phyloP scores from a whole-genome alignment of 1,140 invertebrate genomes.

The Charaxes varanes region DNA sequence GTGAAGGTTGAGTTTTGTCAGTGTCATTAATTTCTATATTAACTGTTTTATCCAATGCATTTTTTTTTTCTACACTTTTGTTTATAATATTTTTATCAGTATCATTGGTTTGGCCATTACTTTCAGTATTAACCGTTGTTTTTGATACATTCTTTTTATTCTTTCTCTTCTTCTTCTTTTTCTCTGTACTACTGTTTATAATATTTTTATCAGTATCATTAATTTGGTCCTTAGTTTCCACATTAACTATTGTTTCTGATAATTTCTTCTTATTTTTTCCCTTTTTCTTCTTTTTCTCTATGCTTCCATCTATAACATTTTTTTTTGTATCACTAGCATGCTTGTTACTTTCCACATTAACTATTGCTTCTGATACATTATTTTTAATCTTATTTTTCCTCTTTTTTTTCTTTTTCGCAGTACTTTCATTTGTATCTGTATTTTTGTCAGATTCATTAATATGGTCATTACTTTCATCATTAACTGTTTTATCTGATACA shows the following conservation, averaged over 20 bases:
- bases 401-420: slow-evolving; percentile 1
- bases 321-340: neutral
- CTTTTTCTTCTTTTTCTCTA: slow-evolving; percentile 2
- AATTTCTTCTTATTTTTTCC: too few species aligned
- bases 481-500: too few species aligned
- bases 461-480: too few species aligned
- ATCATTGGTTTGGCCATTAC: neutral
- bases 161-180: too few species aligned
- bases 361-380: slow-evolving; percentile 4
- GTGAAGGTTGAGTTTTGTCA: slow-evolving; percentile 1
- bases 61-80: slow-evolving; percentile 4
- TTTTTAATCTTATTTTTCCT: slow-evolving; percentile 1
- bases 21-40: slow-evolving; percentile 1
- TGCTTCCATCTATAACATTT: neutral
- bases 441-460: neutral
- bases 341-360: slow-evolving; percentile 1
- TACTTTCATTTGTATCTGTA: neutral
- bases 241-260: slow-evolving; percentile 6
- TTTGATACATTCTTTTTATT: slow-evolving; percentile 3
- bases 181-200: slow-evolving; percentile 1
- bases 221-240: slow-evolving; percentile 1
- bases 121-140: slow-evolving; percentile 7
- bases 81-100: neutral
- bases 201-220: neutral
- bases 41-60: slow-evolving; percentile 5